phyloP scores from a whole-genome alignment of 2,113 vertebrate genomes.

The Apeltes quadracus region DNA sequence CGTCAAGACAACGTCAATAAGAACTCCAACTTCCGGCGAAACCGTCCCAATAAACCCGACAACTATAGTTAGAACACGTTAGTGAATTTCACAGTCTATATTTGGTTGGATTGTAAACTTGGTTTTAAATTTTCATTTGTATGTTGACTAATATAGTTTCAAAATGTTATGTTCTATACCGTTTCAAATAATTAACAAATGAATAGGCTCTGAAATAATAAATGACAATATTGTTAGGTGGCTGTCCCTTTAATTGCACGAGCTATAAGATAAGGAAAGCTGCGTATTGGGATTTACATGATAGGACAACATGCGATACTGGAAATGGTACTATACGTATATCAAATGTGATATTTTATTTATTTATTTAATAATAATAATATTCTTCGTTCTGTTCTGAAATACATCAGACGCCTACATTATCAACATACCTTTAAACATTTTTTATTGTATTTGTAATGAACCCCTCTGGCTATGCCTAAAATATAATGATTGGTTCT shows the following conservation, averaged over 20 bases:
- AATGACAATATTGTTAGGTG: neutral
- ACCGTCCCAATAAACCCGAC: slow-evolving; percentile 55
- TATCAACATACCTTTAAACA: neutral
- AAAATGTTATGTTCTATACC: neutral
- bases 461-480: neutral
- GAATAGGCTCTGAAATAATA: neutral
- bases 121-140: neutral
- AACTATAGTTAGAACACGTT: neutral
- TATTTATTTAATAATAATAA: neutral
- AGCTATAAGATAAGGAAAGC: neutral
- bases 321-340: neutral
- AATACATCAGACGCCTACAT: too few species aligned
- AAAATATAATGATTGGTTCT: neutral
- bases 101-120: neutral
- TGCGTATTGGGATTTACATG: neutral
- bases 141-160: neutral
- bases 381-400: neutral
- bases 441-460: neutral
- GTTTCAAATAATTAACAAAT: neutral
- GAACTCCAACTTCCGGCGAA: slow-evolving; percentile 22
- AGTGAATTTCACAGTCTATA: neutral
- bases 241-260: neutral
- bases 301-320: neutral
- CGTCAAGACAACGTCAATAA: slow-evolving; percentile 3
- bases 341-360: neutral